Evolutionary conservation across 2,797 vertebrate genomes (phyloP).

Genomic region (Sebastes flavidus): DNA sequence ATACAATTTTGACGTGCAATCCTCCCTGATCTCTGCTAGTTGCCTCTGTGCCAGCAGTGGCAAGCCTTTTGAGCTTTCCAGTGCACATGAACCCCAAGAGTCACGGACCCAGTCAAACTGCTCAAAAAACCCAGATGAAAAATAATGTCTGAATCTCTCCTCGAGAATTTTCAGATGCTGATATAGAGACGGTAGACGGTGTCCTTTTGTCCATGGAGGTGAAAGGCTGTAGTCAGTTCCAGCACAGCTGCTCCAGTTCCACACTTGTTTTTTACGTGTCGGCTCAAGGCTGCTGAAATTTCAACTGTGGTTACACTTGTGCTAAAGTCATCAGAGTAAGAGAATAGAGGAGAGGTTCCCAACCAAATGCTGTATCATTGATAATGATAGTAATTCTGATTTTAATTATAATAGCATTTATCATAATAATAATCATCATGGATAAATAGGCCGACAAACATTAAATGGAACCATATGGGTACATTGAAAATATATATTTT

Average conservation of each 20-base stretch:
- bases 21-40: not conserved
- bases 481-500: not conserved
- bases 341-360: not conserved
- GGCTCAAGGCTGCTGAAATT: not conserved
- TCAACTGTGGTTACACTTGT: not conserved
- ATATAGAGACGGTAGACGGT: not conserved
- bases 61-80: not conserved
- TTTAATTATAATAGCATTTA: not conserved
- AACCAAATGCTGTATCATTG: not conserved
- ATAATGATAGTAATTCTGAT: not conserved
- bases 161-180: not conserved
- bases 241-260: not conserved
- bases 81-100: not conserved
- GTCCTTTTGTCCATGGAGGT: not conserved
- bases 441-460: not conserved
- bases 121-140: not conserved
- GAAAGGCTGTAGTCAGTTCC: not conserved
- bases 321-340: not conserved
- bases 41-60: not conserved
- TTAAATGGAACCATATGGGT: not conserved
- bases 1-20: not conserved
- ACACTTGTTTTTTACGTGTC: not conserved
- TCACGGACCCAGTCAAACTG: not conserved
- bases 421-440: too few species aligned
- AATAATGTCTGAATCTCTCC: not conserved